Evolutionary conservation across 2,797 vertebrate genomes (phyloP), one percentile per base, ranked within the genome.

Genomic region (Distichodus sexfasciatus): DNA sequence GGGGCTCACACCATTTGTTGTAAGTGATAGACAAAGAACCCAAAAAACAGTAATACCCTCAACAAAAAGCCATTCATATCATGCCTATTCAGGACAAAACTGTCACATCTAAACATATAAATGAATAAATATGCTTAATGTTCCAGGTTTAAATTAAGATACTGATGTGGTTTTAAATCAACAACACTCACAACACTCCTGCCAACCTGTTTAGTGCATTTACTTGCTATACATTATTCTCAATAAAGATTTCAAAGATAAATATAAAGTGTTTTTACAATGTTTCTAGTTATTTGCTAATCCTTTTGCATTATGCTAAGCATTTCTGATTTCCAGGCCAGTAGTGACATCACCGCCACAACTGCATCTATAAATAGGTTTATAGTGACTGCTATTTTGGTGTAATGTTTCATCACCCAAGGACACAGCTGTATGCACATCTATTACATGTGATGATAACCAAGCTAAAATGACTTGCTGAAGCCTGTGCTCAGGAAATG

Each of bases 351-450:
- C 51, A 74, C 53, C 51, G 68, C 10, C 33, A 62, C 44, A 1
- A 33, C 44, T n/a, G 70, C 48, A 1, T 72, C 65, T 75, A 76
- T 66, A 74, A 71, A 72, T 74, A 66, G 46, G 55, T 67, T 41
- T 61, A 23, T 14, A 41, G 28, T 6, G 57, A 21, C 53, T 64
- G 33, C 23, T 72, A 69, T 72, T 53, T 59, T 64, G 53, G 43
- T 68, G 19, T 65, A 63, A 35, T 31, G 19, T 68, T 67, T 59
- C 53, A 71, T 55, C 15, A 23, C 41, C 44, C 36, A 40, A 29
- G 50, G 50, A 61, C 40, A 50, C 38, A 40, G 38, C 2, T 47
- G 28, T 17, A 62, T 33, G 17, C 26, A 35, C 6, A 40, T 36
- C 9, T 26, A 21, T 54, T 64, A 53, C 65, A 36, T 35, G 21